Base-by-base conservation (phyloP, 2,888 invertebrate species). In the Nymphalis polychloros region DNA sequence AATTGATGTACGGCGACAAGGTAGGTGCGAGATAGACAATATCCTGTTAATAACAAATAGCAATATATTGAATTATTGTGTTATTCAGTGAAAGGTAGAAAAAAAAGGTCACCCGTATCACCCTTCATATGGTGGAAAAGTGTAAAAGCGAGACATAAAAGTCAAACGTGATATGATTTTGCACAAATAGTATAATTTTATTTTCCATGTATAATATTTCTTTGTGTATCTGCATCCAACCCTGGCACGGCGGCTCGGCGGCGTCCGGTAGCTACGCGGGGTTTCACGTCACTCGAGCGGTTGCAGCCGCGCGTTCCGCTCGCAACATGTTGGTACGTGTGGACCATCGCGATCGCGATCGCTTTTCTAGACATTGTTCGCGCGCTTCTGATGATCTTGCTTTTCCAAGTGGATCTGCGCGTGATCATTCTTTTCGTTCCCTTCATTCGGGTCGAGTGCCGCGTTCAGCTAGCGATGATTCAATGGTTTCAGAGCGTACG, bases 271-370 rank as follows among this genome's bases (percentile, higher is more conserved):
- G 63, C 65, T 64, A 70, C 65, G 75, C 74, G 75, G 72, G 72
- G 75, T n/a, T 41, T 70, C 76, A 79, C 89, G 92, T 83, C 92
- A 91, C 87, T 90, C 86, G 89, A 84, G 90, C 91, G 91, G 89
- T 86, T 84, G 90, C 85, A 84, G 88, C 88, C 91, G 89, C 87
- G 88, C 89, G 89, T 86, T 86, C 81, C 86, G 88, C 88, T 85
- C 90, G 90, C 85, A 86, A 85, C 81, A 92, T 92, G 92, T 92
- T 92, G 81, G 91, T 91, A 81, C 92, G 92, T 79, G 89, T 85
- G 79, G 90, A 91, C 74, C 89, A 87, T 64, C 90, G 91, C 76
- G 92, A 91, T 76, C 90, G 92, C 73, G 92, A 92, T 76, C 86
- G 91, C 77, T 92, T 92, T 77, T 89, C 92, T 78, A 83, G 92